Percentiles rank a stretch among this genome's conserved stretches.
Evolutionary conservation across 2,888 invertebrate species (phyloP).

Genomic region (Mythimna vitellina): DNA sequence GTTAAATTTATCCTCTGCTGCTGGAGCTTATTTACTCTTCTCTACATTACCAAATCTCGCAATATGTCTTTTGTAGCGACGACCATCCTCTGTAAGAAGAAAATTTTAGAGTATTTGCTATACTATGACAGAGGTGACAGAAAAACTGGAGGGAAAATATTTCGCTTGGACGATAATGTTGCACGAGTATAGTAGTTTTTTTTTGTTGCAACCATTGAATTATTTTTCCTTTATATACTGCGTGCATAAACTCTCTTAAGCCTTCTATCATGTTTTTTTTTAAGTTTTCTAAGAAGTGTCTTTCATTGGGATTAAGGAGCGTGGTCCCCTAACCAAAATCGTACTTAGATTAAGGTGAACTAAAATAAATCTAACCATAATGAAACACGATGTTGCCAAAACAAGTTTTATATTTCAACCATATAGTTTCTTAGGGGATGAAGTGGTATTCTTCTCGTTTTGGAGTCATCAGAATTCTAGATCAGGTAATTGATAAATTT

Average conservation of each 20-base stretch:
- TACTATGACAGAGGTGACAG: not conserved
- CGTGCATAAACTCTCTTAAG: not conserved
- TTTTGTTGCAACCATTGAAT: not conserved
- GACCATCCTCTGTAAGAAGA: conserved; percentile 35
- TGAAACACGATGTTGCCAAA: not conserved
- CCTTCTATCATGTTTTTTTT: not conserved
- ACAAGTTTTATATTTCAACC: not conserved
- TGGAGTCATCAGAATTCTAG: not conserved
- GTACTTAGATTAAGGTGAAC: not conserved
- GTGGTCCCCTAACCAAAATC: not conserved
- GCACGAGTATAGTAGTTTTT: not conserved
- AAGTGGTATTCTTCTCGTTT: not conserved
- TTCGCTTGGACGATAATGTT: not conserved
- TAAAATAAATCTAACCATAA: not conserved
- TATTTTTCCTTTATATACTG: not conserved
- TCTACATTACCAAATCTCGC: conserved; percentile 7
- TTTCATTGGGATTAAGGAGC: no score
- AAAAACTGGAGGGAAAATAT: not conserved
- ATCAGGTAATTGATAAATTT: conserved; percentile 3
- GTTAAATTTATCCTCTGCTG: conserved; percentile 8
- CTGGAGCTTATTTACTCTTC: conserved; percentile 11
- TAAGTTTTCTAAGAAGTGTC: not conserved
- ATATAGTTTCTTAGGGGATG: not conserved
- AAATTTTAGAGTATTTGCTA: not conserved
- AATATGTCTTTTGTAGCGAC: conserved; percentile 46